Percentiles rank a stretch among this genome's conserved stretches.
These are phyloP conservation scores for Chloropsis cyanopogon DNA, from an alignment of 2,113 vertebrate species.

Conservation along the genomic window DNA sequence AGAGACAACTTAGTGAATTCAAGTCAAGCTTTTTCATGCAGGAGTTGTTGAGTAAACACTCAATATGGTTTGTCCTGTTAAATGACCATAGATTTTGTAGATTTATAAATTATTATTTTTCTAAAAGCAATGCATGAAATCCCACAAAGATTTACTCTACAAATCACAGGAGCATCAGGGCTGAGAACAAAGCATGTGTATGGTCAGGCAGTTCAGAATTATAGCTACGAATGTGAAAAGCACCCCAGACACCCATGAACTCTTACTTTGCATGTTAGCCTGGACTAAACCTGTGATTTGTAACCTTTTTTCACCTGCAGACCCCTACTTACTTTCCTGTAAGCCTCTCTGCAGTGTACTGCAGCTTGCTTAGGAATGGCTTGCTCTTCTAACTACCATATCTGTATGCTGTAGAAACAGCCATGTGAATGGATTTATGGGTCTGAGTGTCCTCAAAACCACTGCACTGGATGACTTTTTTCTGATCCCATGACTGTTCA, in stretches of 20 bases:
- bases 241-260: not conserved
- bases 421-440: not conserved
- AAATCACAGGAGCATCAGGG: not conserved
- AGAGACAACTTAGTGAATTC: not conserved
- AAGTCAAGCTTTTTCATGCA: not conserved
- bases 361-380: not conserved
- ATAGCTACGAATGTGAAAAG: not conserved
- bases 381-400: not conserved
- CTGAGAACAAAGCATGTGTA: not conserved
- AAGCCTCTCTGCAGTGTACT: not conserved
- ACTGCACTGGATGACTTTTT: not conserved
- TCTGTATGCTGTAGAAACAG: not conserved
- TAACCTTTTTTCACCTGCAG: not conserved
- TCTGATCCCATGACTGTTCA: not conserved
- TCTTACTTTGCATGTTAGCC: not conserved
- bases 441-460: not conserved
- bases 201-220: not conserved
- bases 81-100: not conserved
- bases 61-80: not conserved
- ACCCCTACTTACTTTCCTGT: not conserved
- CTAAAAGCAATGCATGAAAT: not conserved
- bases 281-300: not conserved
- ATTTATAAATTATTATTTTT: not conserved
- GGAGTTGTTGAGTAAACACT: not conserved
- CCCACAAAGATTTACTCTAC: not conserved